Conservation (phyloP, 2,113 vertebrate species). For the Tylochromis polylepis region DNA sequence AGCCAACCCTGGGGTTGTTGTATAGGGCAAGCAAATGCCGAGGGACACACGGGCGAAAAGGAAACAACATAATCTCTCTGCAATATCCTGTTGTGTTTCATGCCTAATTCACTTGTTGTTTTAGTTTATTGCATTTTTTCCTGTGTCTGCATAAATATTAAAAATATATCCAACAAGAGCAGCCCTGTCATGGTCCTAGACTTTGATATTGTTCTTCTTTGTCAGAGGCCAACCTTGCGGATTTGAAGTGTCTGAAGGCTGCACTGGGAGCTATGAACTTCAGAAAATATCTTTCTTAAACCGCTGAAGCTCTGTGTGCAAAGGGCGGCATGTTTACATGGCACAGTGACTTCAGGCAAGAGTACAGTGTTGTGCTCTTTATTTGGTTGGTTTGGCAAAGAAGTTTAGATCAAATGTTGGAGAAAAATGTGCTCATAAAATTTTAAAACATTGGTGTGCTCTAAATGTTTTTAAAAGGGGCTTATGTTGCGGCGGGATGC, state of each 20-base stretch:
- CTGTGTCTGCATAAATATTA: conserved; percentile 89
- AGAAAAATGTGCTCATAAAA: neutral
- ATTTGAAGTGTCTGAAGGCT: conserved; percentile 81
- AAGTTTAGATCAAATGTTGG: neutral
- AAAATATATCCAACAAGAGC: conserved; percentile 86
- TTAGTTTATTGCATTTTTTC: conserved; percentile 90
- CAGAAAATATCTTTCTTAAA: conserved; percentile 56
- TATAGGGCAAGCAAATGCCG: conserved; percentile 54
- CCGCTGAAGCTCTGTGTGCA: neutral
- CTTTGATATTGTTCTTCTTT: conserved; percentile 81
- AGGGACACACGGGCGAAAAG: conserved; percentile 75
- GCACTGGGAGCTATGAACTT: conserved; percentile 62
- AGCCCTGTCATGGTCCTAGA: conserved; percentile 80
- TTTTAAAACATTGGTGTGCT: neutral
- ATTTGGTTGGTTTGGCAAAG: conserved; percentile 8
- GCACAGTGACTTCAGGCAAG: conserved; percentile 11
- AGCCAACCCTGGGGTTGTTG: conserved; percentile 46
- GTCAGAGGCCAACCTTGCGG: conserved; percentile 75
- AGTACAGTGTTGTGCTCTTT: neutral
- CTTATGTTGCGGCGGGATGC: neutral
- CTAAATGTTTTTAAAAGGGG: neutral
- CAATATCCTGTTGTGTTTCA: conserved; percentile 99
- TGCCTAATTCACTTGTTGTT: conserved; percentile 86
- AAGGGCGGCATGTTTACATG: conserved; percentile 9
- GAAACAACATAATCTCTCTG: conserved; percentile 92